Conservation (phyloP, 2,113 vertebrate genomes). For the Dolichotis patagonum region DNA sequence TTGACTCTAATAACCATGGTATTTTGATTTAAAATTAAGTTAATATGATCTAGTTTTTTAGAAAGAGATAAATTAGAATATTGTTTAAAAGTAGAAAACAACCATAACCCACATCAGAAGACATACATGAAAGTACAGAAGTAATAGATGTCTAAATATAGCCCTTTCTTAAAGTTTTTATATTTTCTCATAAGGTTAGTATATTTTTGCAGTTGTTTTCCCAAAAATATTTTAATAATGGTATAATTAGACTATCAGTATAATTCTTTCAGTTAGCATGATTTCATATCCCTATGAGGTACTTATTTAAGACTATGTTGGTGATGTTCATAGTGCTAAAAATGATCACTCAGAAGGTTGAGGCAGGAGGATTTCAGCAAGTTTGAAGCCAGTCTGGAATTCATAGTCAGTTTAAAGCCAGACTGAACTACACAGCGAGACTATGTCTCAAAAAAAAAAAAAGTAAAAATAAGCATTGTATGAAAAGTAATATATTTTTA, state of each 20-base stretch:
- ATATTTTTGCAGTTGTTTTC: background rate
- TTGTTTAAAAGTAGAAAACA: slow-evolving; percentile 4
- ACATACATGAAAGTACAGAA: background rate
- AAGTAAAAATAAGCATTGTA: background rate
- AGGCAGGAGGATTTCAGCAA: background rate
- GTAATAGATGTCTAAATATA: background rate
- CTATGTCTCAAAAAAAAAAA: background rate
- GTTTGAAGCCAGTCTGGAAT: background rate
- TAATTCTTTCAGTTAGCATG: background rate
- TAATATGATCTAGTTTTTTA: background rate
- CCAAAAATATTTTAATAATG: background rate
- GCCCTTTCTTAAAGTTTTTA: background rate
- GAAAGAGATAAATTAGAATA: background rate
- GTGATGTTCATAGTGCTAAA: background rate
- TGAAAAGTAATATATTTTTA: background rate
- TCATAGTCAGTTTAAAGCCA: background rate
- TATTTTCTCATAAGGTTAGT: background rate
- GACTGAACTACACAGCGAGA: background rate
- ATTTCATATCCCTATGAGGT: background rate
- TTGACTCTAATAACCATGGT: background rate
- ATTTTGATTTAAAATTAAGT: slow-evolving; percentile 17
- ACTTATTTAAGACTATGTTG: background rate
- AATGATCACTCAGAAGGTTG: background rate
- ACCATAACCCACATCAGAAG: background rate
- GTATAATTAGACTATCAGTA: background rate